phyloP scores from a whole-genome alignment of 2,888 invertebrate species.

The Caenorhabditis angaria region DNA sequence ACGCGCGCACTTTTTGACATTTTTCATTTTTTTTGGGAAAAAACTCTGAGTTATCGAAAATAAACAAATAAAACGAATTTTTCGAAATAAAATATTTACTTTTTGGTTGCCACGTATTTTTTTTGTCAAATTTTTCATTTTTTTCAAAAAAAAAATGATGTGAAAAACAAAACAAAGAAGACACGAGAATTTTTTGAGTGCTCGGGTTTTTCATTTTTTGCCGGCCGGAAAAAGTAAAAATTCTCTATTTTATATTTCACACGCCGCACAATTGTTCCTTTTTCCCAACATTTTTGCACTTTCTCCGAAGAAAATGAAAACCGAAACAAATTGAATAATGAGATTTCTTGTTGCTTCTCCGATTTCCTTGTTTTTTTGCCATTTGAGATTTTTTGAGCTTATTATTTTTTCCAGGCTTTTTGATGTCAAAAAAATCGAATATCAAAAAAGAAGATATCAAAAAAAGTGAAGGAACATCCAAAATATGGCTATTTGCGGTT shows the following conservation, averaged over 20 bases:
- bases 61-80: no score
- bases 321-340: conserved; percentile 9
- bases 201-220: conserved; percentile 13
- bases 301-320: conserved; percentile 16
- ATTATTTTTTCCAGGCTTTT: conserved; percentile 7
- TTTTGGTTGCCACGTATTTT: no score
- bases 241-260: no score
- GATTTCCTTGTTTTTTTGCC: conserved; percentile 24
- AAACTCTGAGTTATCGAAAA: no score
- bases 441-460: not conserved
- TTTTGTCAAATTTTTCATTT: no score
- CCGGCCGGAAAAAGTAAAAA: not conserved
- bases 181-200: no score
- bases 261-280: no score
- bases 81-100: no score
- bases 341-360: conserved; percentile 16
- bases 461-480: not conserved
- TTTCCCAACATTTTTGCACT: conserved; percentile 23
- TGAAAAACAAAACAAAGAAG: not conserved
- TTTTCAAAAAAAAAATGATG: not conserved
- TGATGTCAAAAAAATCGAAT: not conserved
- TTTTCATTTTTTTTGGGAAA: conserved; percentile 12
- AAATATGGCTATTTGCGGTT: not conserved
- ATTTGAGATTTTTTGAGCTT: conserved; percentile 18
- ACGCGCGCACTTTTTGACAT: conserved; percentile 9